Evolutionary conservation across 2,113 vertebrate species (phyloP).

Genomic region (Oncorhynchus keta): DNA sequence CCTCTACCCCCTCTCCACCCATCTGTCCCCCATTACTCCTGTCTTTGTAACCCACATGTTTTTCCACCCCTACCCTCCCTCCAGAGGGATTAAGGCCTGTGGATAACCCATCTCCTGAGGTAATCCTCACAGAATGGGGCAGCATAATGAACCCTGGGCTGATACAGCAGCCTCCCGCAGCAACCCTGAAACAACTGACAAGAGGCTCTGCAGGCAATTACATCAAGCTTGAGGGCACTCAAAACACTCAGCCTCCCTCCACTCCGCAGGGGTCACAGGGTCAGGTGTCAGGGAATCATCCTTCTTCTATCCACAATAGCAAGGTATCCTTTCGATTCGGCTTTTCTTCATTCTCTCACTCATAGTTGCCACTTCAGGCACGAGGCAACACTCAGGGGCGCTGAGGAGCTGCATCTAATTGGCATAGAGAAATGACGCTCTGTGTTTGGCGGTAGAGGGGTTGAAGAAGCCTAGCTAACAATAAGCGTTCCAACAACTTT

Average conservation of each 20-base stretch:
- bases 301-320: slow-evolving; percentile 16
- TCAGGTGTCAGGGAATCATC: background rate
- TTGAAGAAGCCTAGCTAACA: background rate
- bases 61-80: background rate
- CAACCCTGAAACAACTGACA: slow-evolving; percentile 21
- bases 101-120: slow-evolving; percentile 28
- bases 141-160: slow-evolving; percentile 41
- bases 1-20: background rate
- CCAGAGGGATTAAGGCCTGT: slow-evolving; percentile 13
- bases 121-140: slow-evolving; percentile 24
- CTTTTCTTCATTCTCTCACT: slow-evolving; percentile 28
- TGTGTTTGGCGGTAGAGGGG: background rate
- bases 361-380: slow-evolving; percentile 42
- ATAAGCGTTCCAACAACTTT: too few relatives aligned
- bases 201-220: slow-evolving; percentile 45
- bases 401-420: slow-evolving; percentile 22
- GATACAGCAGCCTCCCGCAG: slow-evolving; percentile 28
- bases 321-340: background rate
- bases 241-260: slow-evolving; percentile 1
- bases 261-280: background rate
- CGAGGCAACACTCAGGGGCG: slow-evolving; percentile 19
- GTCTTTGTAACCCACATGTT: background rate
- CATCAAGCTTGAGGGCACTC: slow-evolving; percentile 17
- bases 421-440: slow-evolving; percentile 8
- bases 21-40: background rate